Conservation (phyloP, 2,888 invertebrate genomes). For the Leptinotarsa haldemani region DNA sequence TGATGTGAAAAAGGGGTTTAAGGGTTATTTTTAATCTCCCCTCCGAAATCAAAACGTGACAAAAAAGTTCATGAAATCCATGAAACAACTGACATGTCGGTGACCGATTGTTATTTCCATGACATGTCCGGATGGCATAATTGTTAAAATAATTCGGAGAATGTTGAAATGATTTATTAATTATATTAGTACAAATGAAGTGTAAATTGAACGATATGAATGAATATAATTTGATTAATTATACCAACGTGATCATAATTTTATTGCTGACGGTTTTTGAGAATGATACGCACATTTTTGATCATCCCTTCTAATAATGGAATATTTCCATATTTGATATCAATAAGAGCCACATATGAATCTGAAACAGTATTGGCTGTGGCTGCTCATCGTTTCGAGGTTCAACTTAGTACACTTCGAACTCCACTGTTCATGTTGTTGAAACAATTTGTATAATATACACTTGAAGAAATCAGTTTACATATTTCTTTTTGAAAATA, state of each 20-base stretch:
- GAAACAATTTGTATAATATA: too few relatives aligned
- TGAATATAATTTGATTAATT: conserved; percentile 3
- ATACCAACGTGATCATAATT: background rate
- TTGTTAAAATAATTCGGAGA: background rate
- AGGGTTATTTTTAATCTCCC: background rate
- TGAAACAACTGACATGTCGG: background rate
- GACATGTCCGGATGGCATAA: background rate
- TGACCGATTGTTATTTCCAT: background rate
- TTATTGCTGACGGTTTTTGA: background rate
- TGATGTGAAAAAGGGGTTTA: too few relatives aligned
- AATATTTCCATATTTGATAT: background rate
- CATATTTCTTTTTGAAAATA: too few relatives aligned
- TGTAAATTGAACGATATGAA: background rate
- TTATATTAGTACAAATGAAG: conserved; percentile 1
- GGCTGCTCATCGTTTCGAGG: too few relatives aligned
- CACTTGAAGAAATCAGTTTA: too few relatives aligned
- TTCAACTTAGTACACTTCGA: too few relatives aligned
- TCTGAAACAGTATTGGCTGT: too few relatives aligned
- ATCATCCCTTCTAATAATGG: background rate
- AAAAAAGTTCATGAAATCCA: background rate
- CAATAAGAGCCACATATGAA: too few relatives aligned
- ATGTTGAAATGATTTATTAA: conserved; percentile 3
- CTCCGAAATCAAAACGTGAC: background rate
- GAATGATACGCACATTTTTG: background rate
- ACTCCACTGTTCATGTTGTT: too few relatives aligned